phyloP scores from a whole-genome alignment of 2,113 vertebrate genomes.

The Xenotilapia leptura region DNA sequence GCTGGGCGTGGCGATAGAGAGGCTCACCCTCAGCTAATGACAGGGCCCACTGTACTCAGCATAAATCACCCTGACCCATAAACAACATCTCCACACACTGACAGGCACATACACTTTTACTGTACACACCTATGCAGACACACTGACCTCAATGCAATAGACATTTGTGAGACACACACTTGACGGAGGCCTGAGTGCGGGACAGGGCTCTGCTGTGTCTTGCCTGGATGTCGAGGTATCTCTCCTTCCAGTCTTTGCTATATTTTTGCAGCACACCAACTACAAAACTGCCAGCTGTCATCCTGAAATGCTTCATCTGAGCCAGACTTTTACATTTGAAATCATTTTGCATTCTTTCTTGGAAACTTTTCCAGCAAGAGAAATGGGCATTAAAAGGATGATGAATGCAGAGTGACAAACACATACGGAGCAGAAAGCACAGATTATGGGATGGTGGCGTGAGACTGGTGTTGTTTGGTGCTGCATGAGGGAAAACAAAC shows the following conservation, averaged over 20 bases:
- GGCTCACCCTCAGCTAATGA: conserved; percentile 58
- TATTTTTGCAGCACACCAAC: background rate
- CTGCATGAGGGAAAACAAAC: conserved; percentile 25
- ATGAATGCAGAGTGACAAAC: background rate
- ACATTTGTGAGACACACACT: background rate
- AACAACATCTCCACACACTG: conserved; percentile 24
- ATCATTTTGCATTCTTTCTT: background rate
- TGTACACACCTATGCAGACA: background rate
- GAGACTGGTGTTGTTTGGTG: conserved; percentile 37
- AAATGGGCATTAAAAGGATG: background rate
- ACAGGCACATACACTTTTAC: background rate
- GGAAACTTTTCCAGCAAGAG: background rate
- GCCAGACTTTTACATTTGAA: background rate
- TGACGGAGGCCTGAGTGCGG: background rate
- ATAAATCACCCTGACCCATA: conserved; percentile 72
- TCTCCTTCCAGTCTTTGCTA: background rate
- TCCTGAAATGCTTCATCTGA: background rate
- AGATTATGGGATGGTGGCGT: no score
- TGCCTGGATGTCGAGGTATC: background rate
- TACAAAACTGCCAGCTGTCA: background rate
- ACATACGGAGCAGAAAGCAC: no score
- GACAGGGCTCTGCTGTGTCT: background rate
- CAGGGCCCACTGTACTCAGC: conserved; percentile 59
- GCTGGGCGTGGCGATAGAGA: conserved; percentile 7
- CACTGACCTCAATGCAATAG: background rate